phyloP scores from a whole-genome alignment of 2,888 invertebrate species.

The Adineta ricciae region DNA sequence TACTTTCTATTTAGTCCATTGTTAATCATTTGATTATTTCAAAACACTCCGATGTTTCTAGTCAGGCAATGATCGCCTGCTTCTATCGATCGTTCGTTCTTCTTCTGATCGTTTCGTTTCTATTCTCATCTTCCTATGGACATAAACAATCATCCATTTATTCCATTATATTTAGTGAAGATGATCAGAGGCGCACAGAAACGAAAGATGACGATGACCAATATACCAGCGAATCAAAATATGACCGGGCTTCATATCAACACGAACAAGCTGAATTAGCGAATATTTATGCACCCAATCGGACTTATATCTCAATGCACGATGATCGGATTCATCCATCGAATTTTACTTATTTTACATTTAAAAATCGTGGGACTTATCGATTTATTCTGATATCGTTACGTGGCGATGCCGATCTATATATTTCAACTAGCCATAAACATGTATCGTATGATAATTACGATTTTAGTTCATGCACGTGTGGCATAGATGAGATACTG shows the following conservation, averaged over 20 bases:
- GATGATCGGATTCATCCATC: background rate
- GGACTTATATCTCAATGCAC: background rate
- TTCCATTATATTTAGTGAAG: background rate
- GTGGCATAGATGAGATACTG: constrained; percentile 7
- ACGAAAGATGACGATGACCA: background rate
- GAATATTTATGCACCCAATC: background rate
- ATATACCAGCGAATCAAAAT: background rate
- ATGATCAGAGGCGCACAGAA: background rate
- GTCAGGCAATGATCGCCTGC: background rate
- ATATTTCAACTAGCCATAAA: background rate
- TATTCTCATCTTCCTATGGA: background rate
- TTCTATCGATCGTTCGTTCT: background rate
- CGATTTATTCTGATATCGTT: background rate
- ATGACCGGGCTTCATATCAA: background rate
- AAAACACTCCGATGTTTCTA: background rate
- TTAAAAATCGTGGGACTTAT: background rate
- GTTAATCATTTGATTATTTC: background rate
- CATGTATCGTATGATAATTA: constrained; percentile 9
- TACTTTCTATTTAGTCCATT: background rate
- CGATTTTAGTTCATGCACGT: background rate
- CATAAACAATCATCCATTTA: background rate
- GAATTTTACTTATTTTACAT: background rate
- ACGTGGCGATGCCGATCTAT: background rate
- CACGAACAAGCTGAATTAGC: background rate
- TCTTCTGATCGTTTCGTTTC: background rate